Evolutionary conservation across 1,140 invertebrate genomes (phyloP), one percentile per base, ranked within the genome.

Genomic region (Pogonognathellus flavescens): DNA sequence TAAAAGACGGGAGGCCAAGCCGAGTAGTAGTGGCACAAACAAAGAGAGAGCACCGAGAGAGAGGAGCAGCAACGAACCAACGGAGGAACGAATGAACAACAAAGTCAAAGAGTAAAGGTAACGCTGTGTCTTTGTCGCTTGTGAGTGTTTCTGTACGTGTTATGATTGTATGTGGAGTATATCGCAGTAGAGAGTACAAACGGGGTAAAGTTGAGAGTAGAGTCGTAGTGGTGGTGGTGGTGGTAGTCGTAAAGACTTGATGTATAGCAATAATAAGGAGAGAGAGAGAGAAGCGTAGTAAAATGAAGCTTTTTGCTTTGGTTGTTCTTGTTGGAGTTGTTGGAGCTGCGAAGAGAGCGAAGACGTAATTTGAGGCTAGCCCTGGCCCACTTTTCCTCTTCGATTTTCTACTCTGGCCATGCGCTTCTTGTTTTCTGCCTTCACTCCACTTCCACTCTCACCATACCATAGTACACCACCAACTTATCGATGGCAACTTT

Each of bases 341-440:
- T 41, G 31, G 31, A 41, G 70, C 70, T 76, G 62, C 62, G 82
- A 82, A 60, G 59, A 60, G 59, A 53, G 49, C 80, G 53, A 80
- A 85, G 84, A 83, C 87, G 84, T 88, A 86, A 86, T 86, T 86
- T 80, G 62, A 55, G 57, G 80, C 81, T 84, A 85, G 80, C 86
- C 87, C 84, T 88, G 87, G 84, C 87, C 87, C 84, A 88, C 85
- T 88, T 88, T 86, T 82, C 85, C 53, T 84, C 85, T 88, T 88
- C 87, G 87, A 88, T 88, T 88, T 86, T 86, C 83, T 13, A 41
- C 20, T 83, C 50, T n/a, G 60, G 50, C 81, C 87, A 88, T 88
- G 87, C 87, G 87, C 87, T 52, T 25, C 76, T 66, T 72, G 52
- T 55, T 55, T 52, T 55, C 81, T 60, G 31, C 31, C 81, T 59